These are phyloP conservation scores for Proterorhinus semilunaris DNA, from an alignment of 2,113 vertebrate genomes.

Conservation along the genomic window DNA sequence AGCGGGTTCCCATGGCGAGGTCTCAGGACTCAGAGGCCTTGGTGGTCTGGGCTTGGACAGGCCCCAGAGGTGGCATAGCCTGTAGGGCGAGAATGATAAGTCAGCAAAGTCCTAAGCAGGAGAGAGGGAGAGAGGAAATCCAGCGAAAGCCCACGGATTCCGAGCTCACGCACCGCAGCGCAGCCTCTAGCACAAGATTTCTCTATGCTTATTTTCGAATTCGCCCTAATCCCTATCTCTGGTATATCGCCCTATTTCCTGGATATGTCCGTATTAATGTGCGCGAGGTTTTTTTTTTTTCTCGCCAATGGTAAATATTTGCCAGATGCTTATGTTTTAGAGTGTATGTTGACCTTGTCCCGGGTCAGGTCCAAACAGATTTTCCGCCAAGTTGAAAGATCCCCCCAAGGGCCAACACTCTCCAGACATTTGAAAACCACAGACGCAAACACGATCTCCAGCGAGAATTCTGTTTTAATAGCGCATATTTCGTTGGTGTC, in stretches of 20 bases:
- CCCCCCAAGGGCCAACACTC: not conserved
- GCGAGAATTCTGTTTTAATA: not conserved
- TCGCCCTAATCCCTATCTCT: not conserved
- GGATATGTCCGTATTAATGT: constrained; percentile 2
- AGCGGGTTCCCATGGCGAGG: constrained; percentile 61
- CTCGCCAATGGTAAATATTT: not conserved
- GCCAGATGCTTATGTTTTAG: constrained; percentile 1
- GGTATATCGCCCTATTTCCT: not conserved
- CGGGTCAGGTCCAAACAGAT: not conserved
- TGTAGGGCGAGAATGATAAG: constrained; percentile 71
- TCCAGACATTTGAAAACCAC: not conserved
- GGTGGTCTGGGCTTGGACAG: constrained; percentile 69
- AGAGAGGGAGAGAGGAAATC: constrained; percentile 71
- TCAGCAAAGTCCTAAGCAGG: constrained; percentile 62
- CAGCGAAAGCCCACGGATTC: constrained; percentile 68
- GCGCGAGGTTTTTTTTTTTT: not conserved
- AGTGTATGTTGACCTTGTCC: not conserved
- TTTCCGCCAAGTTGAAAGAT: not conserved
- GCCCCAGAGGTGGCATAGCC: constrained; percentile 71
- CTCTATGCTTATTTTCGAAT: constrained; percentile 1
- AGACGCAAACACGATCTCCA: not conserved
- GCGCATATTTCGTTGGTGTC: not conserved
- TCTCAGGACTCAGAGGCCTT: constrained; percentile 53
- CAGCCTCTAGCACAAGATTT: not conserved
- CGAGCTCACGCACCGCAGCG: constrained; percentile 53